Evolutionary conservation across 2,888 invertebrate genomes (phyloP).

Genomic region (Cordylochernes scorpioides): DNA sequence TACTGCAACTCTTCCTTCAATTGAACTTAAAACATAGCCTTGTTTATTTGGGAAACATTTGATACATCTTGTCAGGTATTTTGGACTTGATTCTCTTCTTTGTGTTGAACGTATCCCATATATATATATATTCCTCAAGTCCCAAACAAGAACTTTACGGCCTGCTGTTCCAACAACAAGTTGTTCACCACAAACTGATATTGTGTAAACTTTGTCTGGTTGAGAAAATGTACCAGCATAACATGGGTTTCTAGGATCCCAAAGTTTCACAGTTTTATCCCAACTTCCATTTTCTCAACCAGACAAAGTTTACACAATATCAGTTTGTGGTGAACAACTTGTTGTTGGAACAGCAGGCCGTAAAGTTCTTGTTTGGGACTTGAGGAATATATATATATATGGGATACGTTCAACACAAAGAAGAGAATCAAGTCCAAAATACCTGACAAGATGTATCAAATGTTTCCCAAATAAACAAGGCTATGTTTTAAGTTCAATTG

Average conservation of each 20-base stretch:
- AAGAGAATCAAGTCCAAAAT: conserved; percentile 84
- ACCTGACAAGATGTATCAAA: conserved; percentile 76
- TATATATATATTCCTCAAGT: conserved; percentile 83
- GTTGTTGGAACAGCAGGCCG: conserved; percentile 87
- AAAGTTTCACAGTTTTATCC: conserved; percentile 85
- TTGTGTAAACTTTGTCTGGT: conserved; percentile 43
- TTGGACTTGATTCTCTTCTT: conserved; percentile 76
- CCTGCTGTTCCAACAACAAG: conserved; percentile 87
- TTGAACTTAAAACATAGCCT: conserved; percentile 89
- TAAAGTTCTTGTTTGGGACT: conserved; percentile 86
- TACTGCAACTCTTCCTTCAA: conserved; percentile 84
- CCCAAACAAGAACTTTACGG: conserved; percentile 85
- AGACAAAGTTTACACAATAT: conserved; percentile 55
- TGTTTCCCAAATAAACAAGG: conserved; percentile 69
- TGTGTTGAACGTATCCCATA: conserved; percentile 75
- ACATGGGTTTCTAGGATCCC: conserved; percentile 57
- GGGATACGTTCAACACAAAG: conserved; percentile 72
- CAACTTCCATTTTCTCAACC: conserved; percentile 45
- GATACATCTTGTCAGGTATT: conserved; percentile 88
- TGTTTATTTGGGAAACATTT: conserved; percentile 57
- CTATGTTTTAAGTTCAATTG: conserved; percentile 88
- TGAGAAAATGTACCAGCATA: conserved; percentile 22
- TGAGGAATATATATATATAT: conserved; percentile 88
- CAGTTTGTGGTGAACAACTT: conserved; percentile 73
- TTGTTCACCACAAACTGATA: conserved; percentile 81